phyloP scores from a whole-genome alignment of 2,113 vertebrate species.

The Orcinus orca region DNA sequence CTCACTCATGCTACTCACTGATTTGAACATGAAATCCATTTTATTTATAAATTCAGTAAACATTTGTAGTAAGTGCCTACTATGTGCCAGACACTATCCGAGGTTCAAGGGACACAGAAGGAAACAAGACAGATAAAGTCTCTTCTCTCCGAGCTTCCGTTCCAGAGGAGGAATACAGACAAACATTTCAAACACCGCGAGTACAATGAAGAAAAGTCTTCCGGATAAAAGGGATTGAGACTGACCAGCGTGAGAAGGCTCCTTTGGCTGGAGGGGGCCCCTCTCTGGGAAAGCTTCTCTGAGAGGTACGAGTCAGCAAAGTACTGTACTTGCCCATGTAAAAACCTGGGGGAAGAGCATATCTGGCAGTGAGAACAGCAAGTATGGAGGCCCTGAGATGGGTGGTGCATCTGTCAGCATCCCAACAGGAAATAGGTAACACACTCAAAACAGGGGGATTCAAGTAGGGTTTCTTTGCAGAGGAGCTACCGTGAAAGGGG shows the following conservation, averaged over 20 bases:
- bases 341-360: background rate
- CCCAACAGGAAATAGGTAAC: background rate
- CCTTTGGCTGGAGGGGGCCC: background rate
- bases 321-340: background rate
- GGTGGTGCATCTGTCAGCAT: background rate
- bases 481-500: background rate
- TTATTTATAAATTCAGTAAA: background rate
- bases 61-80: background rate
- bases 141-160: background rate
- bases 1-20: background rate
- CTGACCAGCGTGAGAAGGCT: fast-evolving
- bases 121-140: background rate
- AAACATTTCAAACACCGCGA: background rate
- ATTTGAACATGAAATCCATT: background rate
- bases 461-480: background rate
- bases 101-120: background rate
- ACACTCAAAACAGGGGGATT: background rate
- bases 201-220: background rate
- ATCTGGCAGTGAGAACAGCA: background rate
- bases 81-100: background rate
- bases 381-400: fast-evolving
- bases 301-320: background rate
- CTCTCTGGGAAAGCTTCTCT: background rate
- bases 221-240: background rate
- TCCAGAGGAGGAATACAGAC: background rate